Evolutionary conservation across 2,113 vertebrate species (phyloP).

Genomic region (Trichechus manatus): DNA sequence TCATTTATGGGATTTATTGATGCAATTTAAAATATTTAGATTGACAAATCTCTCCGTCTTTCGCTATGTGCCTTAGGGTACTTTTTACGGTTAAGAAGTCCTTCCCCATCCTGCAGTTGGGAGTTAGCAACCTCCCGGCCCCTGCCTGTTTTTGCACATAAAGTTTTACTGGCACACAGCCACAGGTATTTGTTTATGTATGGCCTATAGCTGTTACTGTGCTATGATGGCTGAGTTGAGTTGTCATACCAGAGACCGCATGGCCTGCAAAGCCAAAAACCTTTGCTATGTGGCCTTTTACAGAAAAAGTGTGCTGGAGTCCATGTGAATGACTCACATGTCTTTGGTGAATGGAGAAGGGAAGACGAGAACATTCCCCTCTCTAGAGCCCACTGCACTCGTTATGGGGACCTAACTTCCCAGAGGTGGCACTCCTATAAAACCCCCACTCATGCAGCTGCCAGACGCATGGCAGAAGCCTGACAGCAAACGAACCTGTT

Average conservation of each 20-base stretch:
- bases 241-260: background rate
- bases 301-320: background rate
- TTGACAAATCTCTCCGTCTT: background rate
- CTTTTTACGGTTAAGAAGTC: background rate
- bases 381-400: fast-evolving
- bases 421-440: background rate
- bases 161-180: background rate
- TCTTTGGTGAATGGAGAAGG: background rate
- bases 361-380: fast-evolving
- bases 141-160: background rate
- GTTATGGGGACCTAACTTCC: background rate
- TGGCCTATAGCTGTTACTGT: background rate
- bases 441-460: background rate
- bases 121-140: background rate
- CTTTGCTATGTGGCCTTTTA: background rate
- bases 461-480: fast-evolving
- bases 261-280: background rate
- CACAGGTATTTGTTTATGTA: fast-evolving
- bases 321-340: background rate
- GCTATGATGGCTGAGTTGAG: fast-evolving
- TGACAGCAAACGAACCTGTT: slow-evolving; percentile 90
- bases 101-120: fast-evolving
- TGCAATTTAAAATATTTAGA: background rate
- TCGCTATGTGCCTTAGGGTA: background rate
- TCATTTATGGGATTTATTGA: background rate